phyloP scores from a whole-genome alignment of 2,797 vertebrate genomes.

The Labroides dimidiatus region DNA sequence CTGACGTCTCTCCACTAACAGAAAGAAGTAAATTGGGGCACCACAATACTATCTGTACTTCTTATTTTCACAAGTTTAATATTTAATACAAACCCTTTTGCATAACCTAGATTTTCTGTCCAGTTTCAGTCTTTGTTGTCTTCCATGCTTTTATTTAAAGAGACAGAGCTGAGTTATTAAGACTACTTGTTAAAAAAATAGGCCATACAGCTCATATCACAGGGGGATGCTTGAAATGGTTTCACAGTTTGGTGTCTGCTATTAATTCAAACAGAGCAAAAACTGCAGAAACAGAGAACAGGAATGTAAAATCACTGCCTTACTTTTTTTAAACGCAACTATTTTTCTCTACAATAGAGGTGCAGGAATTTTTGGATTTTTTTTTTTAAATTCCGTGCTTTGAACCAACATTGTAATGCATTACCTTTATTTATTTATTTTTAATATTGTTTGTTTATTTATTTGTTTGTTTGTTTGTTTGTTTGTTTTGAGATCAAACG shows the following conservation, averaged over 20 bases:
- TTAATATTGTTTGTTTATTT: too few species aligned
- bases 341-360: background rate
- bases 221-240: conserved; percentile 9
- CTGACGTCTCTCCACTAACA: conserved; percentile 16
- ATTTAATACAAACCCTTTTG: conserved; percentile 44
- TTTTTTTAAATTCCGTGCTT: conserved; percentile 14
- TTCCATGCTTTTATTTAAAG: conserved; percentile 42
- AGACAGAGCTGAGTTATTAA: conserved; percentile 36
- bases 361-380: background rate
- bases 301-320: conserved; percentile 10
- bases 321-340: background rate
- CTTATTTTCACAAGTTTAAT: conserved; percentile 53
- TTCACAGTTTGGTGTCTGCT: conserved; percentile 14
- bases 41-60: conserved; percentile 8
- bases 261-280: conserved; percentile 18
- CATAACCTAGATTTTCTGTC: conserved; percentile 49
- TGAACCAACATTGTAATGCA: background rate
- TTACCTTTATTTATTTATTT: too few species aligned
- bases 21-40: conserved; percentile 24
- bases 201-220: conserved; percentile 21
- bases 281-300: background rate
- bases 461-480: too few species aligned
- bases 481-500: too few species aligned
- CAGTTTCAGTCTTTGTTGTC: conserved; percentile 33
- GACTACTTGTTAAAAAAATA: conserved; percentile 47